Conservation (phyloP, 2,113 vertebrate genomes). For the Pomatostomus ruficeps region DNA sequence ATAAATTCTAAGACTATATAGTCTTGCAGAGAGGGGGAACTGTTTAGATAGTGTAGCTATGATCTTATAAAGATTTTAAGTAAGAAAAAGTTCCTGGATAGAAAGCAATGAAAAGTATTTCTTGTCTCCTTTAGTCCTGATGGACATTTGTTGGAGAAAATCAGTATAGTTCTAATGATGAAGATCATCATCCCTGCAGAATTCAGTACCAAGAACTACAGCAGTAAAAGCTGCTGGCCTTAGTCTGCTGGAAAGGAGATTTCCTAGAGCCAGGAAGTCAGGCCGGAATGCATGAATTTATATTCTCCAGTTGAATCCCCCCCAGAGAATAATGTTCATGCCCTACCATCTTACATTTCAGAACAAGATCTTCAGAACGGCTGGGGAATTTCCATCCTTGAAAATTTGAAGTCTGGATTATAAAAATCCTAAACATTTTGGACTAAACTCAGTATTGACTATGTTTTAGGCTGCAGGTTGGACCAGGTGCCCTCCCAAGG, state of each 20-base stretch:
- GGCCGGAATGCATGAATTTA: not conserved
- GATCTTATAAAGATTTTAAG: not conserved
- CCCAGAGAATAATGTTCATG: accelerated
- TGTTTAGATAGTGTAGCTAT: not conserved
- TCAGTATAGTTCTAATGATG: not conserved
- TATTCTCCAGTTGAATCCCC: not conserved
- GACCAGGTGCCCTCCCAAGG: not conserved
- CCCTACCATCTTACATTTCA: not conserved
- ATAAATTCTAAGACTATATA: not conserved
- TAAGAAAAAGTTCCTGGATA: not conserved
- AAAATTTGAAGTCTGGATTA: not conserved
- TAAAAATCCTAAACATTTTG: not conserved
- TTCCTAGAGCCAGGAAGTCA: not conserved
- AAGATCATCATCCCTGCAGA: not conserved
- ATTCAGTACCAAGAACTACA: not conserved
- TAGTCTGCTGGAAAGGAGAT: not conserved
- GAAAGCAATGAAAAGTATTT: not conserved
- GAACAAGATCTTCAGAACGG: not conserved
- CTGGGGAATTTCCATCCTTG: not conserved
- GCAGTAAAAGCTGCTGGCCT: not conserved
- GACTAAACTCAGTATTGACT: not conserved
- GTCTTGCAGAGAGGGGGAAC: not conserved
- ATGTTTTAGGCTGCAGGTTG: not conserved
- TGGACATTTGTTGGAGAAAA: not conserved
- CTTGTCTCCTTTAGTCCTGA: not conserved